Base-by-base conservation (phyloP, 2,888 invertebrate species). In the Ophioninae sp. region DNA sequence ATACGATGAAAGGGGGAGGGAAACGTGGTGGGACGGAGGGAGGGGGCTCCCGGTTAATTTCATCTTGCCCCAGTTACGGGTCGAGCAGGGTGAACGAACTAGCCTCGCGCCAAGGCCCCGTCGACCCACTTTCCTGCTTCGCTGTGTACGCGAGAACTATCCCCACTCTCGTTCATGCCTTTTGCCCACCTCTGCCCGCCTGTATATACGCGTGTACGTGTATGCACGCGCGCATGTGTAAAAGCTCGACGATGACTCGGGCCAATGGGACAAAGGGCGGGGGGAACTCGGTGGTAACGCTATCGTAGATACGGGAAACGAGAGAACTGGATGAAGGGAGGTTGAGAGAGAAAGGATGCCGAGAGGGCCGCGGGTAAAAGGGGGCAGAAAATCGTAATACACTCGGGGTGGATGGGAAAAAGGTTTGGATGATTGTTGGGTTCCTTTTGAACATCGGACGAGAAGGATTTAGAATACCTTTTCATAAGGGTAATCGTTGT, bases 31-130 rank as follows among this genome's bases (percentile, higher is more conserved):
- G 84, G 80, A 73, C 82, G 77, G 75, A 79, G 82, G 68, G 85
- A 80, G 85, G 79, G 87, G 86, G 87, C 86, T 90, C 90, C 92
- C 91, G 94, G 94, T 94, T 94, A 94, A 94, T 94, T 94, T 94
- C 94, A 94, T 94, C 94, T 94, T 94, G 95, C 94, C 94, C 94
- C 94, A 94, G 94, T 94, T 95, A 94, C 94, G 92, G 92, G 91
- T 92, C 91, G 91, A 91, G 91, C 91, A 92, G 94, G 94, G 94
- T 94, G 94, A 94, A 94, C 94, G 94, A 93, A 94, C 95, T 94
- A 94, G 94, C 93, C 94, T 94, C 94, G 92, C 90, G 89, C 89
- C 92, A 91, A 93, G 93, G 93, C 91, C 89, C 91, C 89, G 88
- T 88, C 91, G 92, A 91, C 91, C 93, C 91, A 92, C 91, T 92